Percentiles rank a stretch among this genome's conserved stretches.
Evolutionary conservation across 2,888 invertebrate species (phyloP).

Genomic region (Temnothorax ravouxi): DNA sequence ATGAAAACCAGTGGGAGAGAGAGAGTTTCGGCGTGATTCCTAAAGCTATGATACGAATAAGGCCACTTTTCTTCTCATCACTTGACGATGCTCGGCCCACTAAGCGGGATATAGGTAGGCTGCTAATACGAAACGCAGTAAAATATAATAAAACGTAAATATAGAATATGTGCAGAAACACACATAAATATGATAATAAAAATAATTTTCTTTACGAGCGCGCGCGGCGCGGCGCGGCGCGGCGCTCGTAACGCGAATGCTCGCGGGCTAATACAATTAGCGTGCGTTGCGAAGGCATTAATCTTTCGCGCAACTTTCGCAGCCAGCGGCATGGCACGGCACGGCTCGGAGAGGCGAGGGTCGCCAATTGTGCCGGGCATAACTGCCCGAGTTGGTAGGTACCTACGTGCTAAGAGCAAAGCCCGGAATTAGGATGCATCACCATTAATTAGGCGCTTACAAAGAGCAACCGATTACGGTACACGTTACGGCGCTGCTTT

Average conservation of each 20-base stretch:
- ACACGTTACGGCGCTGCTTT: slow-evolving; percentile 54
- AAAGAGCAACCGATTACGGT: slow-evolving; percentile 60
- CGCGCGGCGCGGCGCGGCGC: neutral
- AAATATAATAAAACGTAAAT: neutral
- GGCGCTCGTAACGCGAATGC: neutral
- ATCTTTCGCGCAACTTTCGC: slow-evolving; percentile 68
- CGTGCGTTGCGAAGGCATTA: slow-evolving; percentile 49
- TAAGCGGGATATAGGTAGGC: neutral
- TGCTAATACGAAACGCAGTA: neutral
- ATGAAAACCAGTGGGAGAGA: neutral
- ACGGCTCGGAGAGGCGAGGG: neutral
- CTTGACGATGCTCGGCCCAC: neutral
- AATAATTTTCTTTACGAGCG: slow-evolving; percentile 30
- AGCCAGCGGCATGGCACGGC: slow-evolving; percentile 20
- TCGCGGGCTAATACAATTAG: slow-evolving; percentile 53
- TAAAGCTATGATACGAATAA: neutral
- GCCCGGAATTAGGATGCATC: slow-evolving; percentile 71
- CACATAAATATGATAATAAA: slow-evolving; percentile 11
- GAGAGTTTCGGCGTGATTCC: neutral
- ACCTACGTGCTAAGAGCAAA: slow-evolving; percentile 60
- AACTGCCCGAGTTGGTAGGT: slow-evolving; percentile 42
- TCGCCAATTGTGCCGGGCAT: slow-evolving; percentile 51
- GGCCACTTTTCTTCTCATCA: neutral
- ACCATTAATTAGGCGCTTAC: slow-evolving; percentile 69
- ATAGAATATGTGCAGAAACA: neutral